These are phyloP conservation scores for Therioaphis trifolii DNA, from an alignment of 2,888 invertebrate species.

Conservation along the genomic window DNA sequence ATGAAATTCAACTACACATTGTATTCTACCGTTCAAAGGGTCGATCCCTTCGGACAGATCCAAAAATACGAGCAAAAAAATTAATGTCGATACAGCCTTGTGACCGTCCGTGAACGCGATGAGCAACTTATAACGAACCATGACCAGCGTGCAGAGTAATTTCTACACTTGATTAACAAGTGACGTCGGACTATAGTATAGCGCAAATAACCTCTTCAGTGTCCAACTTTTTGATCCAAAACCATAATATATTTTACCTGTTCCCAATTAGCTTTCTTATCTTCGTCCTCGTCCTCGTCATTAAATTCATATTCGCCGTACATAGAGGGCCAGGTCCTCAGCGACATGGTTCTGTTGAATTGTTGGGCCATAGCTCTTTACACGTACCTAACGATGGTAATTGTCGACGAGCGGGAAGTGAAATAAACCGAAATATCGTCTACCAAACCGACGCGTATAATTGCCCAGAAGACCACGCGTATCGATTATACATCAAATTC, in stretches of 20 bases:
- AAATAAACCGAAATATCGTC: neutral
- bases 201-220: slow-evolving; percentile 17
- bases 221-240: slow-evolving; percentile 13
- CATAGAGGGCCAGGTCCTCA: slow-evolving; percentile 57
- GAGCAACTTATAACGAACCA: slow-evolving; percentile 32
- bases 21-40: neutral
- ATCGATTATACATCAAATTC: slow-evolving; percentile 47
- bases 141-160: slow-evolving; percentile 28
- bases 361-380: slow-evolving; percentile 37
- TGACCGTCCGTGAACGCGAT: neutral
- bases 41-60: too few relatives aligned
- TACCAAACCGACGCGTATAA: too few relatives aligned
- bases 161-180: neutral
- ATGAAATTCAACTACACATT: too few relatives aligned
- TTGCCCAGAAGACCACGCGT: neutral
- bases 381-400: too few relatives aligned
- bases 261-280: slow-evolving; percentile 43
- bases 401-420: too few relatives aligned
- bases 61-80: neutral
- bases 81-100: slow-evolving; percentile 12
- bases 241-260: slow-evolving; percentile 60
- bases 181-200: neutral
- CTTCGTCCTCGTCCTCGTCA: slow-evolving; percentile 29
- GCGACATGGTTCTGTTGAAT: slow-evolving; percentile 54
- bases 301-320: slow-evolving; percentile 57